Evolutionary conservation across 2,888 invertebrate species (phyloP), one percentile per base, ranked within the genome.

Genomic region (Eledona agricola): DNA sequence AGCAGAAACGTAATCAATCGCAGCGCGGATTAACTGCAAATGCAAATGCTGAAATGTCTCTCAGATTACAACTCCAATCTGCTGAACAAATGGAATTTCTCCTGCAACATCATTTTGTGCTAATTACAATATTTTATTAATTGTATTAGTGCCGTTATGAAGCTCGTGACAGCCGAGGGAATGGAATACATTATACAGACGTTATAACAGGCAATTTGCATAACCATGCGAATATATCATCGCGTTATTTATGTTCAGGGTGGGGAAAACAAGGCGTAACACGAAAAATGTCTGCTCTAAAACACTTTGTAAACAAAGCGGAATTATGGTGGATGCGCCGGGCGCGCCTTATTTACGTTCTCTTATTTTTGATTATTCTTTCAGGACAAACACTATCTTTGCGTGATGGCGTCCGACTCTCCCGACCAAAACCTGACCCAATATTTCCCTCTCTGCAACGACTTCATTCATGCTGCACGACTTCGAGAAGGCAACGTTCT

Each of bases 351-450:
- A n/a, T n/a, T n/a, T n/a, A n/a, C n/a, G n/a, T 25, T 11, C 7
- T 15, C 16, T 45, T 20, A 32, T 13, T 32, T 40, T 32, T 7
- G 2, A 19, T 62, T 65, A 70, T 62, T 65, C 71, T 81, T 81
- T 12, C 81, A 96, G 96, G 95, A 96, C 77, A 95, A 93, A 72
- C 92, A 95, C 77, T 97, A 97, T 76, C 81, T 96, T 37, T 96
- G 96, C 76, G 93, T 97, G 60, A 85, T 92, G 84, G 96, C 96
- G 28, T 90, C 95, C n/a, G 97, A 97, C 77, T 90, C 90, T 6
- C 93, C 96, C 0, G 90, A 92, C 69, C 96, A 97, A 79, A 94
- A 96, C 78, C 82, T 97, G 42, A 88, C 90, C 19, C 95, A 94
- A 77, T 95, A 92, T 79, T 96, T 97, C 78, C 84, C 93, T 28